Evolutionary conservation across 2,113 vertebrate species (phyloP), one percentile per base, ranked within the genome.

Genomic region (Piprites chloris): DNA sequence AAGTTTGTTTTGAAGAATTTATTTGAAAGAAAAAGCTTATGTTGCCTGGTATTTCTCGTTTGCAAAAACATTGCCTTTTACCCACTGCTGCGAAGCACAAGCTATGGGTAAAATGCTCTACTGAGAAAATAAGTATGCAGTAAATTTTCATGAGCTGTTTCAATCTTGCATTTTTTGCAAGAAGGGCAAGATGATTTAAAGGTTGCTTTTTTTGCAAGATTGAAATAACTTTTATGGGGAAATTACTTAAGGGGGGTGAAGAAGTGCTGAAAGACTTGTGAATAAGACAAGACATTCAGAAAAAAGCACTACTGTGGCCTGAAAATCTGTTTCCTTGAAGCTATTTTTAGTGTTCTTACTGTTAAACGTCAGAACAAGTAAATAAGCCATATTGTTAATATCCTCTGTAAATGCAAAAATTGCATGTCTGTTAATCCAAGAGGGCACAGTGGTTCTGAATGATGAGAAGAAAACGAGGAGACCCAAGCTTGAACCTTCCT

Each of bases 1-100:
- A 82, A 65, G 39, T 78, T 82, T 82, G 26, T 67, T 77, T 67
- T 89, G 65, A 76, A 77, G 37, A 33, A 44, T 92, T 93, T 80
- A 71, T 92, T 71, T 65, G 80, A 79, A 76, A 49, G 55, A 77
- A 72, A 56, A 67, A 59, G 11, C 21, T 87, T 76, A n/a, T 71
- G 46, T 90, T 77, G 39, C 59, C 75, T 93, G 68, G 56, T 89
- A 14, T 80, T 94, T 92, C 68, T 89, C 41, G 67, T 92, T 88
- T 92, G 68, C 41, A 49, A 49, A 80, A 93, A 61, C 39, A 65
- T 81, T 92, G 67, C 85, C 90, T 94, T 96, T 94, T 89, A 81
- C 73, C 83, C 83, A 82, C 61, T 72, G 47, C 49, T 82, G 46
- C 56, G 73, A 78, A 75, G 55, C 72, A 33, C 62, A 74, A 86